Base-by-base conservation (phyloP, 2,888 invertebrate genomes). In the Latheticus oryzae region DNA sequence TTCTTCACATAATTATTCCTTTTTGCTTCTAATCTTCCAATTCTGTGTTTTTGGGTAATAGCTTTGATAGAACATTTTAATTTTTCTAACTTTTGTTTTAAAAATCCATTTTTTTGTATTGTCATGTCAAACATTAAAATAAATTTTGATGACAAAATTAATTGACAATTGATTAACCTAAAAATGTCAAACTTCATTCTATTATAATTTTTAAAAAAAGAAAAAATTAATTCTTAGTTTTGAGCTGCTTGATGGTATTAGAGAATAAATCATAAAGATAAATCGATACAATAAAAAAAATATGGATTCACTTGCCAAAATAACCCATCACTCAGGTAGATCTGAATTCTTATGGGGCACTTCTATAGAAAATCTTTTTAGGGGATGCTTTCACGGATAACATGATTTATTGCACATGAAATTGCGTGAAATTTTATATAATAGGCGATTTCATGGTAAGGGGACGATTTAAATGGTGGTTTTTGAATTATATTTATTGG, bases 11-110 rank as follows among this genome's bases (percentile, higher is more conserved):
- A 1, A n/a, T n/a, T n/a, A 1, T 8, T 9, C 28, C 9, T 9
- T 11, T 28, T 12, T 11, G 9, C 28, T 28, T 28, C 28, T 28
- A 28, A 9, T 33, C 5, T 16, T 1, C 15, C 33, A 3, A 47
- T 47, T 13, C 12, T 24, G 7, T 50, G 52, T 65, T 76, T 76
- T 17, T 72, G 63, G 3, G 73, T 65, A 2, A 77, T 69, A 47
- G 67, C 66, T 57, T 70, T 68, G 2, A 76, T 67, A 0, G 78
- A 77, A 15, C 63, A 57, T 58, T 72, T 75, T 1, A 77, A 74
- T 57, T 77, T 72, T 21, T 66, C 63, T 13, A 78, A 45, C 65
- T 77, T 69, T 33, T 65, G 64, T 13, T 73, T 70, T 3, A 74
- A 58, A 16, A 76, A 73, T 23, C 69, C 67, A 12, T 56, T 47